Percentiles rank a stretch among this genome's conserved stretches.
Evolutionary conservation across 2,888 invertebrate genomes (phyloP).

Genomic region (Operophtera brumata): DNA sequence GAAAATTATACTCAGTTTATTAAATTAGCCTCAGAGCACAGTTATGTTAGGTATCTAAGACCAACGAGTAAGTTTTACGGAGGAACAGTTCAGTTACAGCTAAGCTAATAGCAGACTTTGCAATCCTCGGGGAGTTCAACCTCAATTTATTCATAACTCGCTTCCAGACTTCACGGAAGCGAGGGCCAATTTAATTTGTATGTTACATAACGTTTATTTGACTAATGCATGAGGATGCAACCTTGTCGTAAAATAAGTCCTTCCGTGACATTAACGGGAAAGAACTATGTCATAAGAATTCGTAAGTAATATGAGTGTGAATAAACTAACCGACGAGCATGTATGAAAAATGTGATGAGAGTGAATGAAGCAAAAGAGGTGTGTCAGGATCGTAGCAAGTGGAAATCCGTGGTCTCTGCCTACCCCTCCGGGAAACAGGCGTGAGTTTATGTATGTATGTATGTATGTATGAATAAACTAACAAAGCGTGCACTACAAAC

Average conservation of each 20-base stretch:
- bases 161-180: slow-evolving; percentile 30
- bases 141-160: slow-evolving; percentile 45
- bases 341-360: too few relatives aligned
- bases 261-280: neutral
- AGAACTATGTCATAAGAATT: neutral
- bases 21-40: neutral
- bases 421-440: too few relatives aligned
- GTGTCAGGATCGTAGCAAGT: too few relatives aligned
- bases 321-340: too few relatives aligned
- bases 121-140: slow-evolving; percentile 44
- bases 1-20: neutral
- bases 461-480: neutral
- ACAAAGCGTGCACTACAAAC: neutral
- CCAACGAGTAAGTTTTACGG: slow-evolving; percentile 16
- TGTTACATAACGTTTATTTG: slow-evolving; percentile 8
- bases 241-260: slow-evolving; percentile 1
- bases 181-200: slow-evolving; percentile 29
- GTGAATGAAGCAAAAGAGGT: too few relatives aligned
- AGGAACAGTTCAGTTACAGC: slow-evolving; percentile 48
- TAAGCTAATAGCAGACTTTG: slow-evolving; percentile 65
- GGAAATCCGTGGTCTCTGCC: too few relatives aligned
- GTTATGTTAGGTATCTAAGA: slow-evolving; percentile 13
- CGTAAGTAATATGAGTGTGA: neutral
- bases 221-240: slow-evolving; percentile 3
- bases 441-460: too few relatives aligned